Conservation (phyloP, 2,888 invertebrate species). For the Spisula subtruncata region DNA sequence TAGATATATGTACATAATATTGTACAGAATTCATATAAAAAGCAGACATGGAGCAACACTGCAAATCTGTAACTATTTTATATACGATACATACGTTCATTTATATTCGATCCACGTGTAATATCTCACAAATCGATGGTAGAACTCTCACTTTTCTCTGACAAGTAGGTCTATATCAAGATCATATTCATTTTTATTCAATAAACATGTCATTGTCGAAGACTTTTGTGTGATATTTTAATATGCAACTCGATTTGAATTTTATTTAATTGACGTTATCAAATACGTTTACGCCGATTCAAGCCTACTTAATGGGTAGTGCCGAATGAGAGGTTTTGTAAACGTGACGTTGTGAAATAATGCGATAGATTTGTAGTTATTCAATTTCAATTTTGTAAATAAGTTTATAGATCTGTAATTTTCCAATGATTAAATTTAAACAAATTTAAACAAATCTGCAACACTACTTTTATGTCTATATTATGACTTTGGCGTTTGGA, state of each 20-base stretch:
- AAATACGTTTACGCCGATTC: slow-evolving; percentile 9
- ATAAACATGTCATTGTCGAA: slow-evolving; percentile 6
- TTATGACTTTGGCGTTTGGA: background rate
- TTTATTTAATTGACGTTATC: slow-evolving; percentile 17
- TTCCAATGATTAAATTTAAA: slow-evolving; percentile 19
- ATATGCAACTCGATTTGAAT: background rate
- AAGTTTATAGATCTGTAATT: slow-evolving; percentile 13
- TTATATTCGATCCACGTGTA: background rate
- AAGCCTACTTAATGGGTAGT: background rate
- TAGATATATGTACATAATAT: too few species aligned
- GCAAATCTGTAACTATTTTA: background rate
- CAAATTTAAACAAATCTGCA: too few species aligned
- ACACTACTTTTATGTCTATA: background rate
- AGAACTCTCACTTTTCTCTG: background rate
- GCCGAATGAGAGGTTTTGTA: background rate
- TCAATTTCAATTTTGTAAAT: background rate
- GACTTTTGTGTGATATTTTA: slow-evolving; percentile 16
- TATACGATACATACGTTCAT: too few species aligned
- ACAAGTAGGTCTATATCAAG: background rate
- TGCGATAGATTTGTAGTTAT: background rate
- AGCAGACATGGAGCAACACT: background rate
- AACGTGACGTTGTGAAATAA: too few species aligned
- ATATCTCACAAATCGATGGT: background rate
- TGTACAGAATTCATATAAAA: too few species aligned
- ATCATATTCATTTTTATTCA: background rate